These are phyloP conservation scores for Agrochola litura DNA, from an alignment of 2,888 invertebrate genomes.

Conservation along the genomic window DNA sequence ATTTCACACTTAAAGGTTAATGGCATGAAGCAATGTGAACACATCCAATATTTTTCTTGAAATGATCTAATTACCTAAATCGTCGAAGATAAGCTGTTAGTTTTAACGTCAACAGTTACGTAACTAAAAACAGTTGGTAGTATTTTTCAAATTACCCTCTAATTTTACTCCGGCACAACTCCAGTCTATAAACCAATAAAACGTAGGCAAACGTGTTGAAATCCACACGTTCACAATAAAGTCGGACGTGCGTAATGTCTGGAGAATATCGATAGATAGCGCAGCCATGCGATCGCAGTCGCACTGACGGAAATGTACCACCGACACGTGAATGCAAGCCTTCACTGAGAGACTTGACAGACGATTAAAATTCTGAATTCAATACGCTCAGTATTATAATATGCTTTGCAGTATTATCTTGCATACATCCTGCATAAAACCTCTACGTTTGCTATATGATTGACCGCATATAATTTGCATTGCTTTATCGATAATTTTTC, in stretches of 20 bases:
- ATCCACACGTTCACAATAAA: slow-evolving; percentile 62
- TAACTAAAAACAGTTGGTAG: not conserved
- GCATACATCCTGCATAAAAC: too few relatives aligned
- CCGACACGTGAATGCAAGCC: slow-evolving; percentile 22
- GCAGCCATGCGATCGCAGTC: slow-evolving; percentile 43
- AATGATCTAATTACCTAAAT: not conserved
- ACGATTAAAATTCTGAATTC: slow-evolving; percentile 10
- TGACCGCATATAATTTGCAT: too few relatives aligned
- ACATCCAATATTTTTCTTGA: not conserved
- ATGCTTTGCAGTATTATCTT: too few relatives aligned
- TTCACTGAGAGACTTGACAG: slow-evolving; percentile 9
- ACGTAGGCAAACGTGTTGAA: slow-evolving; percentile 58
- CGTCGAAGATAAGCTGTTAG: not conserved
- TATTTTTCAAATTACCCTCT: slow-evolving; percentile 33
- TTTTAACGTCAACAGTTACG: not conserved
- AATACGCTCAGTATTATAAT: not conserved
- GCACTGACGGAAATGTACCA: slow-evolving; percentile 31
- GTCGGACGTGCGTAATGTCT: slow-evolving; percentile 56
- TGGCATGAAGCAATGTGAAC: not conserved
- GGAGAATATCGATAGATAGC: slow-evolving; percentile 49
- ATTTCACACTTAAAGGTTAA: not conserved
- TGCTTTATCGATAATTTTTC: too few relatives aligned
- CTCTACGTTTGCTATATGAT: too few relatives aligned
- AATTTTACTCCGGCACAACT: slow-evolving; percentile 6
- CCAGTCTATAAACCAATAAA: slow-evolving; percentile 47